Percentiles rank a stretch among this genome's conserved stretches.
Evolutionary conservation across 1,140 invertebrate genomes (phyloP).

Genomic region (Papilio polytes): DNA sequence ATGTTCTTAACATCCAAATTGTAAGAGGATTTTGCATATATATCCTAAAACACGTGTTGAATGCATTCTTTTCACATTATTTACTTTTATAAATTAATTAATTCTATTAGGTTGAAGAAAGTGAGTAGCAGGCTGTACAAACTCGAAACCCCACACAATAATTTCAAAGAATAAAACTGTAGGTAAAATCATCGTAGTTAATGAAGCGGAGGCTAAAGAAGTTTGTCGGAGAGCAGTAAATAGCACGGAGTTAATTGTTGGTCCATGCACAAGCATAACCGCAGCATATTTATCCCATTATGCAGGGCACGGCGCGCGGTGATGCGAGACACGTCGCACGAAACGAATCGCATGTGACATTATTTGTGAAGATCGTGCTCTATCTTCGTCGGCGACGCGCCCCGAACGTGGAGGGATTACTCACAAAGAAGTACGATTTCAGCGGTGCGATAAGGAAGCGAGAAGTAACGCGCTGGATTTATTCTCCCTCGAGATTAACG

Average conservation of each 20-base stretch:
- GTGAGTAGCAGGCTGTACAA: neutral
- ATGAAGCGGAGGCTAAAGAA: slow-evolving; percentile 71
- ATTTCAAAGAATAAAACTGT: slow-evolving; percentile 52
- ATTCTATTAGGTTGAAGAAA: no score
- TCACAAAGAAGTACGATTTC: slow-evolving; percentile 83
- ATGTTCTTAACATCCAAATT: neutral
- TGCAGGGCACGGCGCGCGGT: slow-evolving; percentile 75
- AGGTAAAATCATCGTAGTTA: slow-evolving; percentile 72
- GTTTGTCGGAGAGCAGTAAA: slow-evolving; percentile 73
- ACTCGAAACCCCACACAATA: slow-evolving; percentile 47
- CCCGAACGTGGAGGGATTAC: slow-evolving; percentile 81
- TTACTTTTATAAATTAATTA: neutral
- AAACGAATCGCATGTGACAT: slow-evolving; percentile 84
- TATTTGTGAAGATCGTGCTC: slow-evolving; percentile 84
- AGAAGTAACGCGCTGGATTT: slow-evolving; percentile 72
- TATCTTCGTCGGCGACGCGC: slow-evolving; percentile 82
- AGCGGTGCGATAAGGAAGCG: slow-evolving; percentile 81
- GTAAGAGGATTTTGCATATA: neutral
- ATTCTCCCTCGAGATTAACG: slow-evolving; percentile 76
- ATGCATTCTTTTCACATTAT: neutral
- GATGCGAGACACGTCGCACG: slow-evolving; percentile 81
- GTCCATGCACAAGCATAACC: slow-evolving; percentile 81
- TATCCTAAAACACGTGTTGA: neutral
- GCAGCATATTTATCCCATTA: slow-evolving; percentile 83
- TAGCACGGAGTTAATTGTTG: slow-evolving; percentile 79